Conservation (phyloP, 2,113 vertebrate species). For the Puma concolor region DNA sequence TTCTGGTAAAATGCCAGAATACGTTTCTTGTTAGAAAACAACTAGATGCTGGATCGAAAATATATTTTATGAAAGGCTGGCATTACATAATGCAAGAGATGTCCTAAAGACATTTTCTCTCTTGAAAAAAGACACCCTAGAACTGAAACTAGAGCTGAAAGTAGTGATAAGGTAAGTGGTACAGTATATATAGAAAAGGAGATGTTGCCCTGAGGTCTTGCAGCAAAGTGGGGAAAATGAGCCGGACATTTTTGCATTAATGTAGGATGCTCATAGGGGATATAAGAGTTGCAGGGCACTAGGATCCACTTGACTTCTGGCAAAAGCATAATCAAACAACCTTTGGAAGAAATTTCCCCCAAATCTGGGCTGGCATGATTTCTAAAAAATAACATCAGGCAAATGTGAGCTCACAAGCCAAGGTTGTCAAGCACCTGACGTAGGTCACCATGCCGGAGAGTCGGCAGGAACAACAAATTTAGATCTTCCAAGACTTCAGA, state of each 20-base stretch:
- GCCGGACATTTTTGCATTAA: neutral
- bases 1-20: neutral
- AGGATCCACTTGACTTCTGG: neutral
- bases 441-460: neutral
- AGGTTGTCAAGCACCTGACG: neutral
- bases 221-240: neutral
- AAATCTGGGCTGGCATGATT: neutral
- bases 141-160: neutral
- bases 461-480: neutral
- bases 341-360: neutral
- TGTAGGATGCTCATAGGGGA: neutral
- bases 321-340: neutral
- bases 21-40: conserved; percentile 22
- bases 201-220: neutral
- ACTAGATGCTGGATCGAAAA: neutral
- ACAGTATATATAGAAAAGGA: neutral
- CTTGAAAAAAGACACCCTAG: neutral
- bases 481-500: neutral
- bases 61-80: neutral
- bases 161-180: neutral
- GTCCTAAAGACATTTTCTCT: neutral
- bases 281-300: neutral
- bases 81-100: neutral
- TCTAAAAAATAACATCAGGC: neutral
- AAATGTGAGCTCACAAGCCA: neutral